Conservation (phyloP, 2,888 invertebrate species). For the Brenthis daphne region DNA sequence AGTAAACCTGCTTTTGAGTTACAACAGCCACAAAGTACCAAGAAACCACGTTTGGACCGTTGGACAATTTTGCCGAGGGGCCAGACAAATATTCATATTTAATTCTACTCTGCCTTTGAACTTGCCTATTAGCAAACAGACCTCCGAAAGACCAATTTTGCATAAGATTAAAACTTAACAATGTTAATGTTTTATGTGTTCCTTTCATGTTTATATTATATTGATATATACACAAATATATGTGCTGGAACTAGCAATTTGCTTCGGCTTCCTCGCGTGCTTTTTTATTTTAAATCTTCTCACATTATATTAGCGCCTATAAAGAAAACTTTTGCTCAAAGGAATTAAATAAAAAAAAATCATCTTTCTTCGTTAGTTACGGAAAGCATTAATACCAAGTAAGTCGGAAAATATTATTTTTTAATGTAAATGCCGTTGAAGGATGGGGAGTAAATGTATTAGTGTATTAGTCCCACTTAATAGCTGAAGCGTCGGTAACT, state of each 20-base stretch:
- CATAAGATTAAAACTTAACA: constrained; percentile 44
- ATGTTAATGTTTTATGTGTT: constrained; percentile 36
- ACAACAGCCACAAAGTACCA: constrained; percentile 63
- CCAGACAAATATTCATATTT: constrained; percentile 79
- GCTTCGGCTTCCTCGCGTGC: too few relatives aligned
- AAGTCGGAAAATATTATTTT: too few relatives aligned
- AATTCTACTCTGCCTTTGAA: constrained; percentile 65
- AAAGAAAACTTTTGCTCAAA: too few relatives aligned
- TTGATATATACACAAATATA: not conserved
- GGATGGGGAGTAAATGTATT: too few relatives aligned
- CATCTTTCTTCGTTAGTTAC: too few relatives aligned
- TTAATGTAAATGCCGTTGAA: too few relatives aligned
- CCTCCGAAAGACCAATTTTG: constrained; percentile 56
- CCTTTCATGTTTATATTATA: constrained; percentile 19
- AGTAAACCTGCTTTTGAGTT: constrained; percentile 63
- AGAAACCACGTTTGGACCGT: constrained; percentile 66
- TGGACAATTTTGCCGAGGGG: constrained; percentile 61
- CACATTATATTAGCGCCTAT: too few relatives aligned
- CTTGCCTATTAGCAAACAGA: constrained; percentile 63
- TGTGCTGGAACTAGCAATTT: not conserved
- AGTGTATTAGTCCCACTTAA: too few relatives aligned
- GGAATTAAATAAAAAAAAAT: too few relatives aligned
- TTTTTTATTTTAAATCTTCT: too few relatives aligned
- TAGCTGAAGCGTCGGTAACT: too few relatives aligned
- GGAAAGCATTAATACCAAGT: too few relatives aligned